Base-by-base conservation (phyloP, 35 echinoderm and acorn worm species). In the Chiridota heheva region DNA sequence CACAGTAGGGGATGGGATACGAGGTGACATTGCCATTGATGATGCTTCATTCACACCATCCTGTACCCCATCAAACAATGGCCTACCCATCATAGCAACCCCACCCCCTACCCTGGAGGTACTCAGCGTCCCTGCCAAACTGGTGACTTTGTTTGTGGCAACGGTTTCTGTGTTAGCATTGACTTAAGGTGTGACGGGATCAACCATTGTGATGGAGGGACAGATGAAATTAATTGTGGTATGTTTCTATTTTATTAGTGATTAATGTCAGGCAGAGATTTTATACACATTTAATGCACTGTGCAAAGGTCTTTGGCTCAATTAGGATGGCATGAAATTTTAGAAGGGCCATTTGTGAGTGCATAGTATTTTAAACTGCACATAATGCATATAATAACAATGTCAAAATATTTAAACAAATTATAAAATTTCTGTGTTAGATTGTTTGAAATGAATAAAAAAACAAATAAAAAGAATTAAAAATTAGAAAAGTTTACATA, bases 1-100 rank as follows among this genome's bases (percentile, higher is more conserved):
- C 40, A 73, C 89, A 1, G 42, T 86, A 26, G 93, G 93, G 24
- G 65, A 70, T 26, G 84, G 88, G 43, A 40, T 30, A 3, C 3
- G 44, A 38, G 83, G 93, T n/a, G 88, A 97, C 31, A 91, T 97
- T 17, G 88, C 93, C 32, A 84, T 97, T 39, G 93, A 97, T 80
- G 93, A 97, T 33, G 72, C 75, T 22, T 88, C 93, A 5, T 83
- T 97, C 66, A 91, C 93, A 32, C 64, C 88, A 18, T 84, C 58
- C 36, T 93, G 90, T 35, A 76, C 47, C 26, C 56, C 36, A 27
- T 45, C 40, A 8, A 16, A 75, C 20, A 77, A 84, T 37, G 1
- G 82, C 77, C 33, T 75, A 69, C 51, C 34, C 28, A 73, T 22
- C 76, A 39, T 58, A 53, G 43, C 1, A 69, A 74, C 43, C 62